Conservation (phyloP, 2,113 vertebrate genomes). For the Coturnix japonica region DNA sequence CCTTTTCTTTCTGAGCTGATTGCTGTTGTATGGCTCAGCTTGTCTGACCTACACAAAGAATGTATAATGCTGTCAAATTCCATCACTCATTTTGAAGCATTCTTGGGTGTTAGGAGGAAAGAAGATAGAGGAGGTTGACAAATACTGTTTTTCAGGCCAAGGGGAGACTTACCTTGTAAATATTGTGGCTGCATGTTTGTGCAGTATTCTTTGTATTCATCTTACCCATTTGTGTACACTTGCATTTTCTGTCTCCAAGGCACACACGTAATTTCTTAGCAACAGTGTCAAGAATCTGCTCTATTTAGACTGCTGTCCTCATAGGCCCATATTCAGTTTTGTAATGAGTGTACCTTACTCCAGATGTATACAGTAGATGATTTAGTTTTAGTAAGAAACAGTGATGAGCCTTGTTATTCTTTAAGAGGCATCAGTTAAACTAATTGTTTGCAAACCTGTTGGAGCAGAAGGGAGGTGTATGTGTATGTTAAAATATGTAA, state of each 20-base stretch:
- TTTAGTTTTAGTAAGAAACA: not conserved
- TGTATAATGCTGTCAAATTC: not conserved
- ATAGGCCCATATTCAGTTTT: fast-evolving
- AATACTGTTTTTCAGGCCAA: not conserved
- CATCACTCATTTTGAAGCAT: not conserved
- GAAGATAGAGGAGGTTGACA: not conserved
- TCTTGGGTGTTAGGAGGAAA: not conserved
- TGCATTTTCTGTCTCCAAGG: not conserved
- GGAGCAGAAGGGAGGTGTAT: not conserved
- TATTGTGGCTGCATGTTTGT: not conserved
- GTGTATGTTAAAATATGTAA: not conserved
- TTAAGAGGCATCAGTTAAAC: not conserved
- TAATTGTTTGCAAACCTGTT: not conserved
- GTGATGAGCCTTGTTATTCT: not conserved
- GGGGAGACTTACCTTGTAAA: not conserved
- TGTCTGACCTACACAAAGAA: not conserved
- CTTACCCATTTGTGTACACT: not conserved
- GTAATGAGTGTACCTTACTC: not conserved
- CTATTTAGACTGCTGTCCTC: not conserved
- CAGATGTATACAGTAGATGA: not conserved
- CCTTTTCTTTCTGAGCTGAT: not conserved
- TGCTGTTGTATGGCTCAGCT: not conserved
- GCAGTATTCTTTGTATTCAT: not conserved
- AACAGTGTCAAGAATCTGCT: not conserved
- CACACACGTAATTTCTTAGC: not conserved